Base-by-base conservation (phyloP, 2,888 invertebrate species). In the Sarcophaga caerulescens region DNA sequence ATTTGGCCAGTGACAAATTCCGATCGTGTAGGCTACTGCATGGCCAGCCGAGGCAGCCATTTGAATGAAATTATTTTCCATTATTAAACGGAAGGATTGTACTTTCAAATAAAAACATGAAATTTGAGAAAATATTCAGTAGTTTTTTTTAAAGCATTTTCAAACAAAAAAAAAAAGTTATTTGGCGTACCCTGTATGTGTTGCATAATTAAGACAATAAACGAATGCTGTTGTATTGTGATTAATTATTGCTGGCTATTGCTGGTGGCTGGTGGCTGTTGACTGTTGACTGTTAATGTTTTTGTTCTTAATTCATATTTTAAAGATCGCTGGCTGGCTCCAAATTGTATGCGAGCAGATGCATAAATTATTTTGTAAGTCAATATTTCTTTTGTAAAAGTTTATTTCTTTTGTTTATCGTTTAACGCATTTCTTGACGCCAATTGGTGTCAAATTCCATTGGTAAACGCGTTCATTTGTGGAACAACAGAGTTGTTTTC, bases 391-490 rank as follows among this genome's bases (percentile, higher is more conserved):
- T 52, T 52, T 12, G 35, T 35, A 35, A 35, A 6, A 35, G 12
- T 63, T 68, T 35, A 21, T 75, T 65, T 65, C n/a, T 25, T 71
- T 57, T 70, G 76, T 82, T 77, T 68, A 68, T 73, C 25, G 62
- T 73, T 84, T 75, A 70, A 79, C 60, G 75, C 84, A 79, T 75
- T 80, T 80, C 81, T 81, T 84, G 81, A 86, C 84, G 78, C 86
- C 86, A 86, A 86, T 86, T 86, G 86, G 77, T 81, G 84, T 86
- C 86, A 84, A 84, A 84, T 84, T 80, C 75, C 84, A 66, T 65
- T 65, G 35, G 60, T n/a, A 84, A 79, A 80, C 75, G 73, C 44
- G 65, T 70, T 76, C 60, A 45, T 84, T 75, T 65, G 11, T 60
- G 35, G 19, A 69, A 69, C 59, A 45, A 78, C 62, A 52, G 23